Evolutionary conservation across 1,140 invertebrate genomes (phyloP).

Genomic region (Phenacoccus solenopsis): DNA sequence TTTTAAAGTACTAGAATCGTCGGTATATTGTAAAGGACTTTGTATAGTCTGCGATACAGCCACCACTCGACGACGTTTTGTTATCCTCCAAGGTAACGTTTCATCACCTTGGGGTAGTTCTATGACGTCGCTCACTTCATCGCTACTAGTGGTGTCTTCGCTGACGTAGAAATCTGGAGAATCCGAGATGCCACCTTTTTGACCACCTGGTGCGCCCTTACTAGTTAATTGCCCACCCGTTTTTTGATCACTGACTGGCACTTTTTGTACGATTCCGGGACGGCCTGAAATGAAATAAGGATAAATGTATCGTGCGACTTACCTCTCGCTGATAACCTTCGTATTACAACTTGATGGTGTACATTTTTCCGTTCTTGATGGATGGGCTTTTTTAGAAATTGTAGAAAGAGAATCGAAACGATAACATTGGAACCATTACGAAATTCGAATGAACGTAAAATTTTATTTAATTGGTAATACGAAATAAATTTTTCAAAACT

Average conservation of each 20-base stretch:
- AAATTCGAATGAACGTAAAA: too few species aligned
- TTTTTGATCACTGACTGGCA: not conserved
- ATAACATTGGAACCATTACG: not conserved
- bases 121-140: constrained; percentile 27
- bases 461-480: too few species aligned
- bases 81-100: constrained; percentile 38
- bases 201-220: not conserved
- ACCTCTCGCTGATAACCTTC: not conserved
- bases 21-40: not conserved
- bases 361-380: not conserved
- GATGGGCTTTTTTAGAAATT: not conserved
- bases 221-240: not conserved
- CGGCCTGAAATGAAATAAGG: constrained; percentile 15
- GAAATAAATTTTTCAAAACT: too few species aligned
- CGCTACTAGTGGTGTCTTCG: not conserved
- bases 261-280: constrained; percentile 1
- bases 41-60: not conserved
- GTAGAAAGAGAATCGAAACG: too few species aligned
- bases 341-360: not conserved
- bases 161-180: not conserved
- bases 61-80: not conserved
- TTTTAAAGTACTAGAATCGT: not conserved
- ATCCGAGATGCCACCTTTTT: not conserved
- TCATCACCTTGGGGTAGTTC: constrained; percentile 39
- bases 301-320: not conserved